Evolutionary conservation across 2,797 vertebrate genomes (phyloP), one percentile per base, ranked within the genome.

Genomic region (Lagodon rhomboides): DNA sequence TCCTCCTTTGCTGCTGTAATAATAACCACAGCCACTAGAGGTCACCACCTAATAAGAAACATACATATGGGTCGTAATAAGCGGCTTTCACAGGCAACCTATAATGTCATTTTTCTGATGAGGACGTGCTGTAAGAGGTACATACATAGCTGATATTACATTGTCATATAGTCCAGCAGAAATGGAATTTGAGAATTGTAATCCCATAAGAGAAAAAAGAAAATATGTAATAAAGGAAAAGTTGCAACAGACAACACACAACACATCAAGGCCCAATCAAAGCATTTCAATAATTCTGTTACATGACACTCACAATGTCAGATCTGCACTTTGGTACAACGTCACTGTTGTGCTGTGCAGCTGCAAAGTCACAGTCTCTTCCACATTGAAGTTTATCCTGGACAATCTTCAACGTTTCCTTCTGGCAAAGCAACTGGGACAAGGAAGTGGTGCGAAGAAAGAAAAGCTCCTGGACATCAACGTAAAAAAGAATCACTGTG

Each of bases 371-470:
- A 46, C 67, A 41, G 18, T 67, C 79, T 69, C 66, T 62, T 73
- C 67, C 18, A 12, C 41, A 17, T 34, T 41, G 22, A 6, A 4
- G 50, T 73, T 82, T 58, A 76, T 66, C 72, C 62, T 15, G 16
- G 60, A 68, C 63, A 47, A 75, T 77, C 70, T 73, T 54, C 23
- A 15, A 16, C 50, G 53, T 70, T 64, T 70, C 51, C 79, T 66
- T 47, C 51, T 22, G 51, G 56, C 56, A n/a, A 63, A 83, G 38
- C 38, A 38, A 34, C 53, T 46, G 41, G 43, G 74, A 47, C 23
- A 47, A 55, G 49, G 50, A n/a, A 20, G 47, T 53, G 67, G 23
- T 23, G 50, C 64, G 16, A 34, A 25, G 16, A 66, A 12, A 61
- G 5, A 16, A 54, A 16, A 54, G 47, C 25, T 47, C 16, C 11